phyloP scores from a whole-genome alignment of 2,113 vertebrate genomes.

The Centrocercus urophasianus region DNA sequence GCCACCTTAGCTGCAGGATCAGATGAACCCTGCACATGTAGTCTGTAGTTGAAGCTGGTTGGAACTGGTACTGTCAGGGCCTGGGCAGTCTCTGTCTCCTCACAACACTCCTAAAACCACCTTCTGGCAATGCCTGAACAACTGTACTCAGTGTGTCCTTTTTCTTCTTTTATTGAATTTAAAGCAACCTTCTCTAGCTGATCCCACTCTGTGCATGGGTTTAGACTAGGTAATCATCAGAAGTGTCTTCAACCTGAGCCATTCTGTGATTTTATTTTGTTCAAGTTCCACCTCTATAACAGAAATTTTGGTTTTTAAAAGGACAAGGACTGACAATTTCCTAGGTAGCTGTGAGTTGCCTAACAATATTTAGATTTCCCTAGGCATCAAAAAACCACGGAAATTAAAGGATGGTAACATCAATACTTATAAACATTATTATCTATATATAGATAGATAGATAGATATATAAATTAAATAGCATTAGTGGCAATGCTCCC shows the following conservation, averaged over 20 bases:
- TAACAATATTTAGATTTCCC: not conserved
- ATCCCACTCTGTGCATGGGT: not conserved
- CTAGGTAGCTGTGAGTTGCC: not conserved
- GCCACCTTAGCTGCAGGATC: fast-evolving
- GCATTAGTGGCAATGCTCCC: not conserved
- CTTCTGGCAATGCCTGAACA: fast-evolving
- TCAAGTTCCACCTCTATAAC: not conserved
- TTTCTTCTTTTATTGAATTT: no score
- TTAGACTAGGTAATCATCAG: not conserved
- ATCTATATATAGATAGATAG: no score
- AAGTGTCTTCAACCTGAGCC: not conserved
- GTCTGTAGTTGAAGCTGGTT: fast-evolving
- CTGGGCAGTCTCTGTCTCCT: fast-evolving
- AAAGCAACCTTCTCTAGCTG: not conserved
- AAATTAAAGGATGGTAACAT: not conserved
- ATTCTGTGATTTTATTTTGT: not conserved
- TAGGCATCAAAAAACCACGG: not conserved
- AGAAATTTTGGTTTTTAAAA: not conserved
- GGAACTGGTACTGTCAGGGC: fast-evolving
- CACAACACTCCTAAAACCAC: fast-evolving
- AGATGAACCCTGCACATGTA: fast-evolving
- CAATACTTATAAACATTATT: not conserved
- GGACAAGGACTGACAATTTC: not conserved
- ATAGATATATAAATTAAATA: not conserved
- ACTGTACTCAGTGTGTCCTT: no score